These are phyloP conservation scores for Lochmaea capreae DNA, from an alignment of 2,888 invertebrate species.

Conservation along the genomic window DNA sequence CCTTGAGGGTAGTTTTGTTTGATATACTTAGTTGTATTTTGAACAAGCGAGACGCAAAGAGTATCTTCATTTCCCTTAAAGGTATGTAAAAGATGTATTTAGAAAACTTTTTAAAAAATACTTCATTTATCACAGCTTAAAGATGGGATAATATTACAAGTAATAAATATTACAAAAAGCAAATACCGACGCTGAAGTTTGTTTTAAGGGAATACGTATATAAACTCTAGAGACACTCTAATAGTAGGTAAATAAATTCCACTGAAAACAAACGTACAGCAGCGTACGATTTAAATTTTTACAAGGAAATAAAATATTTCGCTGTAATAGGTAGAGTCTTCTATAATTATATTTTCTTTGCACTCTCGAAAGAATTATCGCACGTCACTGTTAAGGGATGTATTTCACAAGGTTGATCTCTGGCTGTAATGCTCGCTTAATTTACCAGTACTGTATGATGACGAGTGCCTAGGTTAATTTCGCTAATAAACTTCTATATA, in stretches of 20 bases:
- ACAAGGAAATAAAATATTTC: too few species aligned
- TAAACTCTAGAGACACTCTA: conserved; percentile 36
- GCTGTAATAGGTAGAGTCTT: too few species aligned
- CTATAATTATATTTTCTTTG: not conserved
- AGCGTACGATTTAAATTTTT: not conserved
- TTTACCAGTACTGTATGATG: conserved; percentile 52
- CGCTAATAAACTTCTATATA: conserved; percentile 62
- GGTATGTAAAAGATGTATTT: too few species aligned
- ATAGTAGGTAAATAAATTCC: conserved; percentile 44
- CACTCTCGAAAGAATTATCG: not conserved
- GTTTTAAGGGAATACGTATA: conserved; percentile 10
- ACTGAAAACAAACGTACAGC: conserved; percentile 8
- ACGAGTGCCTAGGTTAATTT: conserved; percentile 61
- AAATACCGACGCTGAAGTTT: not conserved
- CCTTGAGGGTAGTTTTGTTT: conserved; percentile 50
- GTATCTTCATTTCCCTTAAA: not conserved
- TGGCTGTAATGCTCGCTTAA: conserved; percentile 53
- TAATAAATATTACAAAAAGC: not conserved
- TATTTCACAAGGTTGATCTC: conserved; percentile 48
- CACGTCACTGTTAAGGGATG: conserved; percentile 41
- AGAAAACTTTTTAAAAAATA: too few species aligned
- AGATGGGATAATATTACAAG: too few species aligned
- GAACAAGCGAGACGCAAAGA: not conserved
- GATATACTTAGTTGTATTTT: conserved; percentile 45
- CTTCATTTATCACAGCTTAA: too few species aligned